Percentiles rank a stretch among this genome's conserved stretches.
These are phyloP conservation scores for Brachionus asplanchnoidis DNA, from an alignment of 1,140 invertebrate species.

Conservation along the genomic window DNA sequence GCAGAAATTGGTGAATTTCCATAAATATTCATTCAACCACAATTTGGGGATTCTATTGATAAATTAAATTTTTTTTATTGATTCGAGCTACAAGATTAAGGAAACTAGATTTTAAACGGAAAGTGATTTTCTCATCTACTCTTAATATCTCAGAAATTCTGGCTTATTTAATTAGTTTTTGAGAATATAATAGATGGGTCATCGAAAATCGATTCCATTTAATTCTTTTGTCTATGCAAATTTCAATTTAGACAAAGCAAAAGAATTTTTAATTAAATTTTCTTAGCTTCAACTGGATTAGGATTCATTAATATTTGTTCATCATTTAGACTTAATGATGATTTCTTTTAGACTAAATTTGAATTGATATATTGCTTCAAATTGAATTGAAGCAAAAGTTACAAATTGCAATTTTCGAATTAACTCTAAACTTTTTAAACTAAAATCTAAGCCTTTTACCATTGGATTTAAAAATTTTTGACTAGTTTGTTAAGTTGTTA, in stretches of 20 bases:
- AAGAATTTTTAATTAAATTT: neutral
- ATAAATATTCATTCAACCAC: neutral
- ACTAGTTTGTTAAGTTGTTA: neutral
- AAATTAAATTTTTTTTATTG: neutral
- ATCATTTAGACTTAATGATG: neutral
- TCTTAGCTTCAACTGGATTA: neutral
- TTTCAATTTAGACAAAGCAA: neutral
- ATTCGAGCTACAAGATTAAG: neutral
- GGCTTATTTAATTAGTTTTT: neutral
- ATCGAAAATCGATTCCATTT: neutral
- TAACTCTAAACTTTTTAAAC: neutral
- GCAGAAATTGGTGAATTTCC: neutral
- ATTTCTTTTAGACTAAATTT: neutral
- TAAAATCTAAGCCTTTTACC: neutral
- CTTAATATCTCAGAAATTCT: neutral
- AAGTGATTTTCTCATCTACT: neutral
- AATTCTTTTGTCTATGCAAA: neutral
- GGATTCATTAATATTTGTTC: neutral
- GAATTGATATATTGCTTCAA: neutral
- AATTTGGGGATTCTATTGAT: neutral
- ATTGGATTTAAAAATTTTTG: neutral
- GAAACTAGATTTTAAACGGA: neutral
- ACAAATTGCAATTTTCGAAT: neutral
- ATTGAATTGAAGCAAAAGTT: neutral
- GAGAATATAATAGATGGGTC: neutral